Base-by-base conservation (phyloP, 1,140 invertebrate genomes). In the Theocolax elegans region DNA sequence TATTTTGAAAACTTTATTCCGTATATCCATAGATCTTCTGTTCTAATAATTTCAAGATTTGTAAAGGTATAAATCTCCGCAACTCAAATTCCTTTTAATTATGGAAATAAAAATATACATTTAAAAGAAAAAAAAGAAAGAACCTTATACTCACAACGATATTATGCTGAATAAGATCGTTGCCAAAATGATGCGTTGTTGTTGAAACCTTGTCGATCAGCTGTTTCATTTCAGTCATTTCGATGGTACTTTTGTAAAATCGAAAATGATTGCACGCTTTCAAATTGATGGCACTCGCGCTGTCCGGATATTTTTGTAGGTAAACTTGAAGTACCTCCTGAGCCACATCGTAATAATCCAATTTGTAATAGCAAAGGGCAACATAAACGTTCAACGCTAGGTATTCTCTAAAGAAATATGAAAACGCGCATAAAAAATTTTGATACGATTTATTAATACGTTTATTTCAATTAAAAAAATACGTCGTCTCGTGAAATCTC, bases 301-400 rank as follows among this genome's bases (percentile, higher is more conserved):
- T 98, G 74, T 98, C 96, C 4, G 95, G 92, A 87, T 93, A 93
- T 79, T 97, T 93, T 77, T 95, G 93, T 13, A 99, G 86, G 85
- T 99, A 99, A 1, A 97, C 92, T 51, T 94, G 92, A 2, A 99
- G 86, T 13, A 98, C 95, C 87, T 99, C 97, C 87, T 99, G 93
- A 2, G 94, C 95, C 23, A 95, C 93, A 77, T 95, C 94, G 77
- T 94, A 95, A 78, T 95, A 95, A 85, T 99, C 97, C 58, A 99
- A 83, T 83, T 99, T 99, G 82, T 99, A 99, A 82, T 99, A 99
- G 78, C 97, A 99, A 9, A 99, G 84, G 0, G 97, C 98, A 63
- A 99, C 92, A 83, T 99, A 99, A 9, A 99, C 96, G 86, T 99
- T 98, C 49, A 99, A 83, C 8, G 97, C 97, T 74, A 97, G 85